A percentile compares a stretch with the other conserved stretches of the same genome.
phyloP scores from a whole-genome alignment of 2,797 vertebrate species.

The Ceyx erithaca region DNA sequence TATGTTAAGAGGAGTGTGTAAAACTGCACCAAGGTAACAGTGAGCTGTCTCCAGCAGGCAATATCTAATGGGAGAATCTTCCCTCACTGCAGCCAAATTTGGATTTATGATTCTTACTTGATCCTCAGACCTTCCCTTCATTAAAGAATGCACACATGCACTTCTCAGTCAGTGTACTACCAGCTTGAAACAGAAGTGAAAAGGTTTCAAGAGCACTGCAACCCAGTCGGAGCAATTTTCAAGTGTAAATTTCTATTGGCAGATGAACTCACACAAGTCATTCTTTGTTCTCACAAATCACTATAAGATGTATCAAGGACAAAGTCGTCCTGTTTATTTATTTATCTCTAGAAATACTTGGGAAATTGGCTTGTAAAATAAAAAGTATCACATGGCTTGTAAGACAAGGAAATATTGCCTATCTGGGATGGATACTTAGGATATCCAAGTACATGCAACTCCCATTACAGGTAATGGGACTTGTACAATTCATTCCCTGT shows the following conservation, averaged over 20 bases:
- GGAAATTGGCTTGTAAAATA: not conserved
- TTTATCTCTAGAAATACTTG: constrained; percentile 17
- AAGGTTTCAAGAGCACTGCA: constrained; percentile 34
- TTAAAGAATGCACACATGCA: constrained; percentile 28
- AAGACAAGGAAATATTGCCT: not conserved
- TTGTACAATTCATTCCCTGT: not conserved
- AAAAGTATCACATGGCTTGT: not conserved
- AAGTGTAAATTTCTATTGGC: constrained; percentile 69
- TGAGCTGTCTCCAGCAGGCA: not conserved
- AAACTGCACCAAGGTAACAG: not conserved
- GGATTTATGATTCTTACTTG: not conserved
- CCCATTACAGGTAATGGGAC: not conserved
- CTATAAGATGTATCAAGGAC: constrained; percentile 25
- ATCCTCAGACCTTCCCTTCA: not conserved
- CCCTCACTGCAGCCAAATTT: not conserved
- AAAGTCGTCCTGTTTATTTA: constrained; percentile 19
- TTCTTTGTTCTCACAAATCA: constrained; percentile 47
- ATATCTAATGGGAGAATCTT: not conserved
- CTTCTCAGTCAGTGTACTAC: constrained; percentile 23
- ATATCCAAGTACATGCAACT: not conserved
- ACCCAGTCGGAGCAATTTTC: not conserved
- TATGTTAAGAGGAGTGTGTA: not conserved
- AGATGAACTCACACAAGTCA: constrained; percentile 24
- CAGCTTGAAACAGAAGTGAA: constrained; percentile 32
- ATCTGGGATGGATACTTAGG: not conserved